These are phyloP conservation scores for Trachops cirrhosus DNA, from an alignment of 2,797 vertebrate species.

Conservation along the genomic window DNA sequence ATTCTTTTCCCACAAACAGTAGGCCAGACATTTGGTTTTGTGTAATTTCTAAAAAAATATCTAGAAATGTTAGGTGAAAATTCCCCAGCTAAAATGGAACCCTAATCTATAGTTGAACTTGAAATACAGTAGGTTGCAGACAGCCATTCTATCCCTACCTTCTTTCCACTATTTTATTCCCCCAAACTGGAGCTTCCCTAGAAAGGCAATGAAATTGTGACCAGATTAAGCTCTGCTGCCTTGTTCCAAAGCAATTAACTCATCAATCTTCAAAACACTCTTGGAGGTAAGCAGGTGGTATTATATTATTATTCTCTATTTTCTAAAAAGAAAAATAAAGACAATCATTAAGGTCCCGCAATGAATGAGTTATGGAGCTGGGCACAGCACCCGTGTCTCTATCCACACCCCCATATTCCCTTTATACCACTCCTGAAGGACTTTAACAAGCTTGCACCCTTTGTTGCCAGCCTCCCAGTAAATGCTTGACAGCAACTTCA, in stretches of 20 bases:
- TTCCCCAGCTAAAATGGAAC: slow-evolving; percentile 31
- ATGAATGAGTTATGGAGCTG: background rate
- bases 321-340: slow-evolving; percentile 23
- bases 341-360: background rate
- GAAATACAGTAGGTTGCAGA: background rate
- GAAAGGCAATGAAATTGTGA: slow-evolving; percentile 30
- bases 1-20: slow-evolving; percentile 53
- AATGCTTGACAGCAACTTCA: background rate
- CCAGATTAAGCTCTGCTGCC: background rate
- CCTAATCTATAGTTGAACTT: slow-evolving; percentile 10
- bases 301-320: slow-evolving; percentile 11
- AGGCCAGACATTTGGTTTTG: slow-evolving; percentile 56
- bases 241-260: background rate
- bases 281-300: background rate
- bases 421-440: background rate
- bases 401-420: background rate
- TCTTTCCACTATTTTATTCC: background rate
- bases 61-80: slow-evolving; percentile 29
- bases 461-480: background rate
- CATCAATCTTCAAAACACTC: slow-evolving; percentile 26
- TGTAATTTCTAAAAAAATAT: slow-evolving; percentile 8
- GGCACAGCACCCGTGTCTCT: background rate
- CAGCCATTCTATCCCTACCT: background rate
- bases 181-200: background rate
- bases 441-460: background rate